Conservation (phyloP, 37 sponge, comb jelly and placozoan species). For the Oopsacas minuta region DNA sequence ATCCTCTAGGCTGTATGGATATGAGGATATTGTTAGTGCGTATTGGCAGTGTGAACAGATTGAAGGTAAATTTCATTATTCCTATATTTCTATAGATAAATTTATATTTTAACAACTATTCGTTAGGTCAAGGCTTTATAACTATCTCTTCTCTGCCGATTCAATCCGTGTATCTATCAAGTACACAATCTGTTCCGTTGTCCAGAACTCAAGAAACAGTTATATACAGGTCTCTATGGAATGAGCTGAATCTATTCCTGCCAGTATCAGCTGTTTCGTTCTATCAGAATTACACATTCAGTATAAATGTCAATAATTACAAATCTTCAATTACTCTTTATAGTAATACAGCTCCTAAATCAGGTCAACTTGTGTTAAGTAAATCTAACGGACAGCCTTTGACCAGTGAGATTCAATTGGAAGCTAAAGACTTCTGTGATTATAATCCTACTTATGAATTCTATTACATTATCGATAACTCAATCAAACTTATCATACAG, state of each 20-base stretch:
- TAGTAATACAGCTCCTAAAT: neutral
- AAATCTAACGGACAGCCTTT: neutral
- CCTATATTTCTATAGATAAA: neutral
- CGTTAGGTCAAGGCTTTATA: conserved; percentile 4
- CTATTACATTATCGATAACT: neutral
- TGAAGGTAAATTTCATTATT: neutral
- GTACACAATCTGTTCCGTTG: neutral
- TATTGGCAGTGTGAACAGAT: neutral
- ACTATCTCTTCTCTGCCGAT: neutral
- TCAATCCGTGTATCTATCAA: neutral
- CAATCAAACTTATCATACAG: neutral
- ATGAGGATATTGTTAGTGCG: neutral
- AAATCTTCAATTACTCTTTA: conserved; percentile 6
- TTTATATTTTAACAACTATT: neutral
- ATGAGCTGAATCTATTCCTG: neutral
- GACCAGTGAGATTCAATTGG: neutral
- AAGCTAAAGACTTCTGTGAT: neutral
- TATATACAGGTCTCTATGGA: neutral
- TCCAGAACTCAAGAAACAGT: neutral
- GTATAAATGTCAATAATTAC: neutral
- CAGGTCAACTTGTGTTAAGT: neutral
- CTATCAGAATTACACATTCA: conserved; percentile 2
- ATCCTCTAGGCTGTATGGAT: neutral
- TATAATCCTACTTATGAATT: neutral
- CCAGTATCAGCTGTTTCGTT: neutral